phyloP scores from a whole-genome alignment of 2,113 vertebrate genomes.

The western clawed frog (Xenopus tropicalis) region UCB_Xtro_10.0 CM004447.2:43610501-43611000 shows the following conservation, averaged over 20 bases:
- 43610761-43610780: conserved; percentile 46
- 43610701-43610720: conserved; percentile 41
- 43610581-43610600: not conserved
- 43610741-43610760: conserved; percentile 44
- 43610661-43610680: conserved; percentile 28
- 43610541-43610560: not conserved
- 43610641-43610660: conserved; percentile 32
- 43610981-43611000: not conserved
- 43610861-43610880: not conserved
- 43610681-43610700: conserved; percentile 36
- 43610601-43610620: not conserved
- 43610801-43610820: conserved; percentile 38
- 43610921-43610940: not conserved
- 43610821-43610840: conserved; percentile 19
- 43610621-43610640: conserved; percentile 16
- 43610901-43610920: not conserved
- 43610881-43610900: not conserved
- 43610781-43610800: conserved; percentile 41
- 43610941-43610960: not conserved
- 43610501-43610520: no score
- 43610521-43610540: no score
- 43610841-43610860: conserved; percentile 3
- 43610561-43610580: not conserved
- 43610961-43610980: not conserved
- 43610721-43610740: conserved; percentile 45